Evolutionary conservation across 92 coral and sea anemone species (phyloP).

Genomic region (Porites divaricata): DNA sequence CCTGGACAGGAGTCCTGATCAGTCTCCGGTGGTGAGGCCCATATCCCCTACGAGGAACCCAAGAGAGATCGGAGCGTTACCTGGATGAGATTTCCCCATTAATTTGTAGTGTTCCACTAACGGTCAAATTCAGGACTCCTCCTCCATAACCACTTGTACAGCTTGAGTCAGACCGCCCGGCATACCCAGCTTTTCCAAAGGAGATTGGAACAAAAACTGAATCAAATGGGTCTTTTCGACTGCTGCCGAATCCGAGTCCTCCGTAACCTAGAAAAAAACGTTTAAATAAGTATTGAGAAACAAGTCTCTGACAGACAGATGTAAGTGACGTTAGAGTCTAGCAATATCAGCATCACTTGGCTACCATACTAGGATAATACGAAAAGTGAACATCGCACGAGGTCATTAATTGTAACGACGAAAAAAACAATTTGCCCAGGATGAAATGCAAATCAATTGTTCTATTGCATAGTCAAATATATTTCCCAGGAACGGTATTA

Average conservation of each 20-base stretch:
- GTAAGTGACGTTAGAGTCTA: no score
- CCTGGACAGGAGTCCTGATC: no score
- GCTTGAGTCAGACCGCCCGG: conserved; percentile 69
- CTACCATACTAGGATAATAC: no score
- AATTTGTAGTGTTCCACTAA: conserved; percentile 63
- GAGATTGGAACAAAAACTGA: conserved; percentile 59
- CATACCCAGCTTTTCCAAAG: conserved; percentile 80
- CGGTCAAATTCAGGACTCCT: conserved; percentile 70
- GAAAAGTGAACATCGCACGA: no score
- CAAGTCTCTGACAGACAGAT: not conserved
- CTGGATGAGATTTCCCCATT: conserved; percentile 84
- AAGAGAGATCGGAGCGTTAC: conserved; percentile 23
- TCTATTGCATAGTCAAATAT: no score
- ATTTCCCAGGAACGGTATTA: no score
- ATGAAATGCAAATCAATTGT: no score
- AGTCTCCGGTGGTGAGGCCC: no score
- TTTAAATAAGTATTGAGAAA: not conserved
- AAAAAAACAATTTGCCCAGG: no score
- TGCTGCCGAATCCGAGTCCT: conserved; percentile 63
- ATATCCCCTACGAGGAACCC: no score
- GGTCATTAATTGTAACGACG: no score
- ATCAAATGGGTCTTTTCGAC: conserved; percentile 67
- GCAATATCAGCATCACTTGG: no score
- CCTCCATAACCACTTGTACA: conserved; percentile 87
- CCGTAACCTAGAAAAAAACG: conserved; percentile 64